Evolutionary conservation across 2,888 invertebrate species (phyloP), one percentile per base, ranked within the genome.

Genomic region (Meandrusa payeni): DNA sequence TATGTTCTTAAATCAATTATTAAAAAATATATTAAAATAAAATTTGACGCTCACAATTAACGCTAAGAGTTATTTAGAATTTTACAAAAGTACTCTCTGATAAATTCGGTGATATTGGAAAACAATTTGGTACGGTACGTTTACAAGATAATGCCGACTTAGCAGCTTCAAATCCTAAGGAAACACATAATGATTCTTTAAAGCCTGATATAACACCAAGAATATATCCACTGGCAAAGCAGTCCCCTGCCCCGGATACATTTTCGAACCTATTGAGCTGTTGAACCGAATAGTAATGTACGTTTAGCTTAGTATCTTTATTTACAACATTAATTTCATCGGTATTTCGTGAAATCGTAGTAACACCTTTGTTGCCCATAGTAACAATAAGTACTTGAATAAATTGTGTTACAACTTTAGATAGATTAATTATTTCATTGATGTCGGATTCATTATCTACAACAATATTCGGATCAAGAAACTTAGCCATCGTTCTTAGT

Each of bases 231-330:
- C 92, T 91, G 2, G 90, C 89, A 59, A 93, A 91, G 67, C 94
- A 94, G 63, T 95, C 95, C 1, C 95, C 95, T 10, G 95, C 94
- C 2, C 95, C 95, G n/a, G 94, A 94, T 0, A 94, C 94, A 79
- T 92, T 95, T 36, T 90, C 87, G 6, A 94, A 71, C 36, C 81
- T 58, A 42, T 68, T 43, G 23, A 89, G 46, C 45, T 63, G 55
- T 51, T 74, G 48, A 2, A 74, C 75, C 36, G 79, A 73, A 64
- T 91, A 91, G 32, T 64, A 54, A 41, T 55, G 61, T 17, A 61
- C 59, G 27, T 52, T 37, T 11, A 64, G 24, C 12, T n/a, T n/a
- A n/a, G 44, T 38, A n/a, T 45, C 22, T 33, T 46, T 33, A 12
- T 19, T 28, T 23, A 56, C 57, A 34, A 45, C 57, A 3, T 36